A percentile compares a stretch with the other conserved stretches of the same genome.
These are phyloP conservation scores for Melieria omissa DNA, from an alignment of 2,888 invertebrate species.

Conservation along the genomic window DNA sequence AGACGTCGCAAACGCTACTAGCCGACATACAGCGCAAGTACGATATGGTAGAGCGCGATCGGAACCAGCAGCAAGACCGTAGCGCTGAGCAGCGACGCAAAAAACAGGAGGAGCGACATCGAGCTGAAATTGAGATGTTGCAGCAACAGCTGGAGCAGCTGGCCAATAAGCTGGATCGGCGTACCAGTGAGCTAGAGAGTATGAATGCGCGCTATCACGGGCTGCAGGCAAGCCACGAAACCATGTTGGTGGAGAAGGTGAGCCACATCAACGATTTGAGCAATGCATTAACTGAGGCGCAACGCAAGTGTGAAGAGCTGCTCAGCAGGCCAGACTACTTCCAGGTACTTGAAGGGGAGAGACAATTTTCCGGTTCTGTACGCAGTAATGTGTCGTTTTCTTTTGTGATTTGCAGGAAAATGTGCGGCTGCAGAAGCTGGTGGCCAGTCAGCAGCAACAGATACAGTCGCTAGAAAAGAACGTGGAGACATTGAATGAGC, in stretches of 20 bases:
- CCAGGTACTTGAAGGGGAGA: slow-evolving; percentile 35
- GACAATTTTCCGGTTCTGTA: not conserved
- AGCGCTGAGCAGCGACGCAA: slow-evolving; percentile 64
- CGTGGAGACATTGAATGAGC: slow-evolving; percentile 56
- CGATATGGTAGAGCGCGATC: slow-evolving; percentile 62
- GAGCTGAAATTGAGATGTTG: slow-evolving; percentile 67
- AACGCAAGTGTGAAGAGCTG: slow-evolving; percentile 67
- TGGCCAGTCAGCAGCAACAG: slow-evolving; percentile 58
- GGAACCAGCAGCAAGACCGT: slow-evolving; percentile 58
- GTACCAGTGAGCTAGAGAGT: slow-evolving; percentile 70
- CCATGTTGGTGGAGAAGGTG: slow-evolving; percentile 73
- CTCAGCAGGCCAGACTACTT: slow-evolving; percentile 55
- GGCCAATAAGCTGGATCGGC: slow-evolving; percentile 65
- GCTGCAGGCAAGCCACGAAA: slow-evolving; percentile 72
- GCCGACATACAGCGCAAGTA: slow-evolving; percentile 68
- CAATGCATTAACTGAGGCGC: slow-evolving; percentile 72
- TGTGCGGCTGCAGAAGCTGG: slow-evolving; percentile 54
- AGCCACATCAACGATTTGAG: slow-evolving; percentile 74
- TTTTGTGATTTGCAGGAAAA: slow-evolving; percentile 51
- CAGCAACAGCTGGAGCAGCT: slow-evolving; percentile 68
- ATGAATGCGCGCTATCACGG: slow-evolving; percentile 70
- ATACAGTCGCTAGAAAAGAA: slow-evolving; percentile 59
- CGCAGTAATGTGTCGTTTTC: not conserved
- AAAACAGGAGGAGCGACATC: slow-evolving; percentile 68
- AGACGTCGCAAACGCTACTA: slow-evolving; percentile 69